Conservation (phyloP, 2,888 invertebrate species). For the Brenthis ino region DNA sequence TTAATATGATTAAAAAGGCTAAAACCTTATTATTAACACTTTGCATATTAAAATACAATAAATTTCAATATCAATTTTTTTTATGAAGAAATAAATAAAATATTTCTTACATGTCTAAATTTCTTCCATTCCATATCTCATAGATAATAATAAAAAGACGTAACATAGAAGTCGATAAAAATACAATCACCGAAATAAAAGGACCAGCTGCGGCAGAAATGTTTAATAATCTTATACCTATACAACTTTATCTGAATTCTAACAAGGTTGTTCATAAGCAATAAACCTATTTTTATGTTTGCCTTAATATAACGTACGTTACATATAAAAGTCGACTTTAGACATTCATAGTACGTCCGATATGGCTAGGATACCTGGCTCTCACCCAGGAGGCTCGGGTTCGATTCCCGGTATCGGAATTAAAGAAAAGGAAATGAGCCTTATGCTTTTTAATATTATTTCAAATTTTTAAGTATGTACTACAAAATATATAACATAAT, state of each 20-base stretch:
- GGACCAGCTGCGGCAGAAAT: slow-evolving; percentile 16
- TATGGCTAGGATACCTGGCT: slow-evolving; percentile 40
- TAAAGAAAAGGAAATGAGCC: background rate
- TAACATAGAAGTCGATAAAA: slow-evolving; percentile 12
- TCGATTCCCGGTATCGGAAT: slow-evolving; percentile 87
- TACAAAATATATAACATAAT: no score
- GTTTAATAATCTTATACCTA: slow-evolving; percentile 9
- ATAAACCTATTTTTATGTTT: slow-evolving; percentile 8
- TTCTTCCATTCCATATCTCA: slow-evolving; percentile 3
- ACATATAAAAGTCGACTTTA: no score
- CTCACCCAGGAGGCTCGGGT: slow-evolving; percentile 84
- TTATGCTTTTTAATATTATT: no score
- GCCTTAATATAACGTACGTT: no score
- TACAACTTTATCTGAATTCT: background rate
- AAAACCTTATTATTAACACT: no score
- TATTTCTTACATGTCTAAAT: background rate
- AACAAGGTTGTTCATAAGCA: slow-evolving; percentile 9
- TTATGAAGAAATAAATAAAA: background rate
- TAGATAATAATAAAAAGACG: slow-evolving; percentile 6
- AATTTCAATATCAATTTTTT: background rate
- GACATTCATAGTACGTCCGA: background rate
- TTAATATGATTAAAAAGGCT: no score
- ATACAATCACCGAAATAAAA: slow-evolving; percentile 15
- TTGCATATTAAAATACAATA: background rate
- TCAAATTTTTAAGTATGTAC: no score